A percentile compares a stretch with the other conserved stretches of the same genome.
Evolutionary conservation across 2,113 vertebrate species (phyloP).

Genomic region (Oncorhynchus mykiss): DNA sequence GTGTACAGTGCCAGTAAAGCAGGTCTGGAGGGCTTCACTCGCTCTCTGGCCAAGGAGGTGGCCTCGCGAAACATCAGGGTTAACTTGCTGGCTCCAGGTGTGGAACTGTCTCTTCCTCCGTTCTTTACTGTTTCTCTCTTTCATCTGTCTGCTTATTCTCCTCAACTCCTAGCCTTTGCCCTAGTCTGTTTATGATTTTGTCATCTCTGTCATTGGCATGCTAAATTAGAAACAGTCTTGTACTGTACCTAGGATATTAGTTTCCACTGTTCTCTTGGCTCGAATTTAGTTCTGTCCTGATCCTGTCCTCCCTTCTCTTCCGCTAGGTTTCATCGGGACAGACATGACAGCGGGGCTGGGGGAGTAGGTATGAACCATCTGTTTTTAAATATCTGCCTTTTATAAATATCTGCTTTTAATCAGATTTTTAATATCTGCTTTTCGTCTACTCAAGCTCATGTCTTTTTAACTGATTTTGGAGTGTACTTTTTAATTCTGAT

Average conservation of each 20-base stretch:
- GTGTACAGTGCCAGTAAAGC: constrained; percentile 90
- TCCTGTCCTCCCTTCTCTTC: not conserved
- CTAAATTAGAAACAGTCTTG: too few relatives aligned
- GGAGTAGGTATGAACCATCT: constrained; percentile 67
- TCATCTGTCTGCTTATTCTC: not conserved
- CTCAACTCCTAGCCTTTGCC: too few relatives aligned
- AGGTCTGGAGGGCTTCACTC: constrained; percentile 89
- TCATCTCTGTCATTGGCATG: too few relatives aligned
- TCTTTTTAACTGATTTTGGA: too few relatives aligned
- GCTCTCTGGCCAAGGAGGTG: constrained; percentile 91
- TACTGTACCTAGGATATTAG: too few relatives aligned
- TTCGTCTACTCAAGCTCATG: too few relatives aligned
- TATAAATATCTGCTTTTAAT: too few relatives aligned
- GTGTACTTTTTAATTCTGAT: too few relatives aligned
- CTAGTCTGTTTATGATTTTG: too few relatives aligned
- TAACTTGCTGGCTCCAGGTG: constrained; percentile 91
- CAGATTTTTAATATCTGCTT: too few relatives aligned
- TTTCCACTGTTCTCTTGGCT: too few relatives aligned
- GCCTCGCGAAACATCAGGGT: constrained; percentile 84
- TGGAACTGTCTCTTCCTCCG: not conserved
- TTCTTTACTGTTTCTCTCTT: not conserved
- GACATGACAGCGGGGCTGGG: constrained; percentile 87
- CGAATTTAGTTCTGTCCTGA: not conserved
- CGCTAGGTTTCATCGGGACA: constrained; percentile 85
- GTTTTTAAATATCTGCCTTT: too few relatives aligned